Percentiles rank a stretch among this genome's conserved stretches.
Evolutionary conservation across 2,113 vertebrate genomes (phyloP).

Genomic region (Ranitomeya imitator): DNA sequence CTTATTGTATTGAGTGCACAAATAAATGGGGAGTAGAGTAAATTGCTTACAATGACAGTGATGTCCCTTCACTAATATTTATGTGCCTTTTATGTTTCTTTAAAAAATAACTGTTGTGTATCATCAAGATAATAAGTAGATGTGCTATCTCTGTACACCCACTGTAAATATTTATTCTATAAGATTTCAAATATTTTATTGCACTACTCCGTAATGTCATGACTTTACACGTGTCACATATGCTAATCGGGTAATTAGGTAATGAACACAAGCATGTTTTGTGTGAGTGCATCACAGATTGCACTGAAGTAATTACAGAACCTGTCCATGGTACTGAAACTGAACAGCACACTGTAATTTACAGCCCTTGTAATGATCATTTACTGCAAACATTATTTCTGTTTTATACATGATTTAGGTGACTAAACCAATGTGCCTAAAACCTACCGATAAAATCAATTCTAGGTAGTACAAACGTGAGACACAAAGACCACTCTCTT

Average conservation of each 20-base stretch:
- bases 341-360: slow-evolving; percentile 26
- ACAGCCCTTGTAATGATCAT: slow-evolving; percentile 37
- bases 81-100: too few relatives aligned
- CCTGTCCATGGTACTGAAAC: slow-evolving; percentile 48
- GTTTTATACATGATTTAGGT: slow-evolving; percentile 21
- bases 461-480: not conserved
- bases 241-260: not conserved
- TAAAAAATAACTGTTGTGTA: too few relatives aligned
- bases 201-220: not conserved
- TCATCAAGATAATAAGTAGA: too few relatives aligned
- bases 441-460: slow-evolving; percentile 7
- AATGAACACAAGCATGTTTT: not conserved
- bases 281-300: not conserved
- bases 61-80: too few relatives aligned
- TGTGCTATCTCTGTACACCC: not conserved
- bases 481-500: not conserved
- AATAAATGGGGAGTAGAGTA: too few relatives aligned
- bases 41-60: too few relatives aligned
- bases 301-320: not conserved
- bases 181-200: not conserved
- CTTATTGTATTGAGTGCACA: too few relatives aligned
- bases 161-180: not conserved
- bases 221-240: not conserved
- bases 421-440: slow-evolving; percentile 26
- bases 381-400: slow-evolving; percentile 28